Evolutionary conservation across 2,113 vertebrate species (phyloP), one percentile per base, ranked within the genome.

Genomic region (Sardina pilchardus): DNA sequence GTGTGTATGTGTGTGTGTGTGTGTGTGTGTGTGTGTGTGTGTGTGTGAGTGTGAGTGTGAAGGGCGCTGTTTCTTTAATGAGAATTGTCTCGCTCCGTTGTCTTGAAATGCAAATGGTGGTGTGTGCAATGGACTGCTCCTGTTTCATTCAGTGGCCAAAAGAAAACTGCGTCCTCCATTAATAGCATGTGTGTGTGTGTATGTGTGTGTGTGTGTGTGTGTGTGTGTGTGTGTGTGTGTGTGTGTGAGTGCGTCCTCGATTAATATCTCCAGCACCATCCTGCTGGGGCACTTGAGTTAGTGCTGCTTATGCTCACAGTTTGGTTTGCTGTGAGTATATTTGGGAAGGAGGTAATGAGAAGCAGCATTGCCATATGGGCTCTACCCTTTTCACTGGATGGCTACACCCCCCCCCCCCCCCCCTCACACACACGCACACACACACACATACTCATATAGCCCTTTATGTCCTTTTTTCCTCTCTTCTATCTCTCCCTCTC

Each of bases 61-160:
- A 78, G 71, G 71, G 39, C 71, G 12, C 10, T 78, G 71, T 39
- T 78, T 78, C 63, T 78, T 78, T 78, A 78, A 78, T 78, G 71
- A 78, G 71, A 78, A 78, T 34, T 78, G 71, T 78, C 71, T 78
- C 71, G 71, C 71, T 78, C 16, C 10, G 30, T 78, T 78, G 71
- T 78, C 71, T 39, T 78, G 30, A 67, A 78, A 78, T 78, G 71
- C 71, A 78, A 78, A 78, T 78, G 71, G 39, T 78, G 53, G 30
- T 14, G 30, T 30, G 71, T 36, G 71, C 34, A 36, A 36, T 36
- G 26, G 30, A 78, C 71, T 78, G 71, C 14, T 78, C 71, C 14
- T 16, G 9, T 75, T 75, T 30, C 14, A 36, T 16, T 78, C 71
- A 78, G 14, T 36, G 30, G 26, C 30, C 26, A 78, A 78, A 34